Base-by-base conservation (phyloP, 2,888 invertebrate species). In the Asteroscopus sphinx region DNA sequence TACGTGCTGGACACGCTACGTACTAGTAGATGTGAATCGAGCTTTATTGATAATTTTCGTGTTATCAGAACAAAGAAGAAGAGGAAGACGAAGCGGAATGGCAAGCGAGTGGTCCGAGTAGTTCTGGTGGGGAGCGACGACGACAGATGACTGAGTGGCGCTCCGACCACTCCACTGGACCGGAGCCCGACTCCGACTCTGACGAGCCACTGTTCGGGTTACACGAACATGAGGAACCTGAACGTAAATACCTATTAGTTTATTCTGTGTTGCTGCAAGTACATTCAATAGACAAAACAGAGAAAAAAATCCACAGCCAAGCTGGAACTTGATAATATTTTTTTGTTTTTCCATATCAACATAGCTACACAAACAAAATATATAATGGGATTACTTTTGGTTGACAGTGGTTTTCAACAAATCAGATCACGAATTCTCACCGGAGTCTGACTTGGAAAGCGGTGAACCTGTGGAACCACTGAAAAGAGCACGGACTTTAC, bases 341-440 rank as follows among this genome's bases (percentile, higher is more conserved):
- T n/a, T n/a, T n/a, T n/a, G n/a, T n/a, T n/a, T n/a, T n/a, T n/a
- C n/a, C n/a, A n/a, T n/a, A n/a, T n/a, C n/a, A n/a, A n/a, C n/a
- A n/a, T n/a, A n/a, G n/a, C n/a, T n/a, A n/a, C n/a, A n/a, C n/a
- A n/a, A n/a, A n/a, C n/a, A n/a, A n/a, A n/a, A n/a, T n/a, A n/a
- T n/a, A n/a, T n/a, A n/a, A n/a, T n/a, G n/a, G n/a, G n/a, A n/a
- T n/a, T 35, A 21, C 54, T 16, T 57, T 39, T 44, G 13, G 47
- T 66, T 76, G 36, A 63, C 86, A 90, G 90, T 89, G 69, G 91
- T 89, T n/a, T 89, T 83, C 73, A 82, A 81, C 12, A 97, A 96
- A 82, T 98, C 98, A 0, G 98, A 98, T 86, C 98, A 98, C 80
- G 99, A 99, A 88, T 98, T 98, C 87, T 98, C 98, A 0, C 98